Conservation (phyloP, 2,797 vertebrate genomes). For the Hipposideros larvatus region DNA sequence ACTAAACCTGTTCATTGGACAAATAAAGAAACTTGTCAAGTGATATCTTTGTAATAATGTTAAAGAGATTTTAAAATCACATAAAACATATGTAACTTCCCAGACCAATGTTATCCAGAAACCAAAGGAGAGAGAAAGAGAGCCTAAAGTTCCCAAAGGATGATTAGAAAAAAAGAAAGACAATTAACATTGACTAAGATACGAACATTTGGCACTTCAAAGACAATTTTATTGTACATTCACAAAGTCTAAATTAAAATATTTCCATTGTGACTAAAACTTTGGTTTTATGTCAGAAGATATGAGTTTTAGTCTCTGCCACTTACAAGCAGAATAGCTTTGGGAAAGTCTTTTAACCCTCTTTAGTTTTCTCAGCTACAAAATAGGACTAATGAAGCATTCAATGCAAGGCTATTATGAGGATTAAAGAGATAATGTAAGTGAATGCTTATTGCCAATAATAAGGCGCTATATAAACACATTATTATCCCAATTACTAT, state of each 20-base stretch:
- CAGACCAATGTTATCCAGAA: not conserved
- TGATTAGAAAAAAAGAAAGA: not conserved
- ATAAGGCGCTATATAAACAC: not conserved
- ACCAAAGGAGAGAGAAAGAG: not conserved
- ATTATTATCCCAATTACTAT: not conserved
- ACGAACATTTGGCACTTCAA: not conserved
- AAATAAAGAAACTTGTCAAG: not conserved
- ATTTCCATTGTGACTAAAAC: conserved; percentile 8
- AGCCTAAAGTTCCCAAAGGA: not conserved
- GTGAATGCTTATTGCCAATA: not conserved
- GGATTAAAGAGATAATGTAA: conserved; percentile 14
- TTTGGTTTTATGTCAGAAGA: not conserved
- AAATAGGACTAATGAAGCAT: not conserved
- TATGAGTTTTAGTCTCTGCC: not conserved
- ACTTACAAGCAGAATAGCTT: not conserved
- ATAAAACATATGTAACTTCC: not conserved
- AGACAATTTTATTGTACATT: not conserved
- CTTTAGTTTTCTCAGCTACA: not conserved
- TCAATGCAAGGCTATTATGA: not conserved
- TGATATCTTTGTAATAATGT: not conserved
- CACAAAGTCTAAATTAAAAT: not conserved
- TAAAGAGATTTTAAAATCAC: not conserved
- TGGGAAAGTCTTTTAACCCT: not conserved
- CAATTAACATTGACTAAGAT: not conserved
- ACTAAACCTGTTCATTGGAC: not conserved